A percentile compares a stretch with the other conserved stretches of the same genome.
Conservation (phyloP, 2,888 invertebrate genomes). For the Meloe dianella region DNA sequence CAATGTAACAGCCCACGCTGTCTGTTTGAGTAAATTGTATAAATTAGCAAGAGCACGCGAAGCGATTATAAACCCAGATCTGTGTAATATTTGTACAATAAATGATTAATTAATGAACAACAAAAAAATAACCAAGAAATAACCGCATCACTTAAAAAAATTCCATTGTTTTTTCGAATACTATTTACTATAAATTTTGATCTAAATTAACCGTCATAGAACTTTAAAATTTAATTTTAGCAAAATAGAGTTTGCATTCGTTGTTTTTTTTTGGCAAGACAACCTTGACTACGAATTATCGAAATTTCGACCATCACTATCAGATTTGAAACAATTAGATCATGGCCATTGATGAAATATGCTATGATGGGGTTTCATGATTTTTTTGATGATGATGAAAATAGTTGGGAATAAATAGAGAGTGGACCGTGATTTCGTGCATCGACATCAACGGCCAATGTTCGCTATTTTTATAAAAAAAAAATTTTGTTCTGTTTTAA, state of each 20-base stretch:
- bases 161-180: neutral
- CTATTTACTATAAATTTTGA: no score
- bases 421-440: slow-evolving; percentile 3
- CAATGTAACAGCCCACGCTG: slow-evolving; percentile 35
- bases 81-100: neutral
- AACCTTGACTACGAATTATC: slow-evolving; percentile 6
- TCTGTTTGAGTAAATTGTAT: slow-evolving; percentile 38
- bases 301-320: slow-evolving; percentile 6
- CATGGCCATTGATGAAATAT: neutral
- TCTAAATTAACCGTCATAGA: neutral
- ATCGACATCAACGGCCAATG: slow-evolving; percentile 16
- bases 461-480: slow-evolving; percentile 19
- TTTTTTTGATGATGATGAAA: no score
- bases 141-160: neutral
- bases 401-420: neutral
- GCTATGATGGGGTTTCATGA: neutral
- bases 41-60: slow-evolving; percentile 40
- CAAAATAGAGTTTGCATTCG: neutral
- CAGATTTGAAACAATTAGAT: neutral
- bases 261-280: slow-evolving; percentile 1
- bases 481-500: neutral
- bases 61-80: slow-evolving; percentile 25
- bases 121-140: neutral
- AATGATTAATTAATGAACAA: neutral
- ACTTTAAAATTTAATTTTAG: neutral